These are phyloP conservation scores for Thysanoteuthis rhombus DNA, from an alignment of 2,888 invertebrate genomes.

Conservation along the genomic window DNA sequence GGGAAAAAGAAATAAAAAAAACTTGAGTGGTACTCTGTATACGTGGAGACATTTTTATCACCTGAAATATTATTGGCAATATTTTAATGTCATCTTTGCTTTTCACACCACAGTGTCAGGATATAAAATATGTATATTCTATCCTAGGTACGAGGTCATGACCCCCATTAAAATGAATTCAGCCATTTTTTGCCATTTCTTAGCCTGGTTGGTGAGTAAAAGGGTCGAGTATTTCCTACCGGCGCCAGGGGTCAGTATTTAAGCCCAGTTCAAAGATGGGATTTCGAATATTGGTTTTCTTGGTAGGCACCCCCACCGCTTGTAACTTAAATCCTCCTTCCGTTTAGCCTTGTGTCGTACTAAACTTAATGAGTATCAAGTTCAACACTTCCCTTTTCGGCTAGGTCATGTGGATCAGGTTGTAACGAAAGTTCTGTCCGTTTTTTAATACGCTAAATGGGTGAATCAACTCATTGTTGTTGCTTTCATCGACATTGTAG, in stretches of 20 bases:
- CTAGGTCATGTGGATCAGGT: too few species aligned
- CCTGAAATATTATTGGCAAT: neutral
- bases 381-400: too few species aligned
- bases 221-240: neutral
- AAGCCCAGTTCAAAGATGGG: neutral
- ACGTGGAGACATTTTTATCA: neutral
- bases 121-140: neutral
- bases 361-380: too few species aligned
- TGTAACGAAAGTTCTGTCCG: too few species aligned
- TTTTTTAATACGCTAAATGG: too few species aligned
- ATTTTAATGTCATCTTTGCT: neutral
- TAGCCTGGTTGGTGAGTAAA: neutral
- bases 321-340: neutral
- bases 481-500: too few species aligned
- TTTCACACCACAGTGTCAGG: neutral
- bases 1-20: neutral
- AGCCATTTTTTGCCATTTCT: neutral
- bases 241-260: neutral
- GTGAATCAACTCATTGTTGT: too few species aligned
- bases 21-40: neutral
- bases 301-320: too few species aligned
- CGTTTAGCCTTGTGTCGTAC: neutral
- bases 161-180: neutral
- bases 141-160: neutral
- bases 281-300: too few species aligned